Conservation (phyloP, 2,888 invertebrate species). For the Nymphalis c-album region DNA sequence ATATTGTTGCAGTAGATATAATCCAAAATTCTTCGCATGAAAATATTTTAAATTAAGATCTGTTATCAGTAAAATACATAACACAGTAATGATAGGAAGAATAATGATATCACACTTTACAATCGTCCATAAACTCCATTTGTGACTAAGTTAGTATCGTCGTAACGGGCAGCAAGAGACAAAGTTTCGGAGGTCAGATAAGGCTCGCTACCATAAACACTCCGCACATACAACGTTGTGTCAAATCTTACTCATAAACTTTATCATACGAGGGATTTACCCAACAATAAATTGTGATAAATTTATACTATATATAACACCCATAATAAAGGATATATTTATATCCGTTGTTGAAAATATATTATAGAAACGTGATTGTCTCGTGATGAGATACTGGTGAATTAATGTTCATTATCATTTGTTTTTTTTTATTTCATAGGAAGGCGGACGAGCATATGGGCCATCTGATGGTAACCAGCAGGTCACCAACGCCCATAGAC, state of each 20-base stretch:
- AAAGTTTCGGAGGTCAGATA: conserved; percentile 43
- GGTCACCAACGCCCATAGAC: too few species aligned
- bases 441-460: too few species aligned
- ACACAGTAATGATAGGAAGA: neutral
- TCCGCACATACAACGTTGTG: conserved; percentile 39
- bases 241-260: conserved; percentile 43
- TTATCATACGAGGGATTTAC: conserved; percentile 40
- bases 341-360: neutral
- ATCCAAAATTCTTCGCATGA: too few species aligned
- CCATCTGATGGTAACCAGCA: too few species aligned
- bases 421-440: too few species aligned
- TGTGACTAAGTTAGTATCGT: conserved; percentile 26
- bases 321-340: conserved; percentile 12
- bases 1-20: too few species aligned
- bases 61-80: too few species aligned
- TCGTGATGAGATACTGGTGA: conserved; percentile 2
- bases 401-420: neutral
- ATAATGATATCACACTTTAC: conserved; percentile 8
- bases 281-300: conserved; percentile 35
- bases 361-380: neutral
- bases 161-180: conserved; percentile 25
- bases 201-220: conserved; percentile 44
- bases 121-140: conserved; percentile 12
- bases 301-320: conserved; percentile 10
- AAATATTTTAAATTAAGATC: too few species aligned